phyloP scores from a whole-genome alignment of 37 sponge, comb jelly and placozoan genomes.

The Tethya wilhelma region DNA sequence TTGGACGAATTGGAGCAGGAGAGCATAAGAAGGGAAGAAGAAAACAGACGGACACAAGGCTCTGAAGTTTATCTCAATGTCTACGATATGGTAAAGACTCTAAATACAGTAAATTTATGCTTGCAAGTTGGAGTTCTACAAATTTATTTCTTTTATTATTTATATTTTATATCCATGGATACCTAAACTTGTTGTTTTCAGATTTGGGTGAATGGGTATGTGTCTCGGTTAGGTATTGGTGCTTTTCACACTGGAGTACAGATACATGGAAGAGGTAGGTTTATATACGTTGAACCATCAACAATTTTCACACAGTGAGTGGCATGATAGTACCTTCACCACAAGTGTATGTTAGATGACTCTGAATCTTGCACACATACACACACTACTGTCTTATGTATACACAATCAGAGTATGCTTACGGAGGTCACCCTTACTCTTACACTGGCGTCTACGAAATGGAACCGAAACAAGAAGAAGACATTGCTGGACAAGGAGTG shows the following conservation, averaged over 20 bases:
- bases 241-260: constrained; percentile 59
- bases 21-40: background rate
- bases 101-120: background rate
- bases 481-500: constrained; percentile 14
- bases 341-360: too few relatives aligned
- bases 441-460: constrained; percentile 58
- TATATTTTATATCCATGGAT: background rate
- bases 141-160: background rate
- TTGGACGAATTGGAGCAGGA: constrained; percentile 7
- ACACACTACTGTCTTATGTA: too few relatives aligned
- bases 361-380: too few relatives aligned
- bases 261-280: constrained; percentile 45
- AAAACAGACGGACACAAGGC: background rate
- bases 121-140: too few relatives aligned
- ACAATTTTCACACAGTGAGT: too few relatives aligned
- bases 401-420: constrained; percentile 67
- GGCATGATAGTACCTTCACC: too few relatives aligned
- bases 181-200: background rate
- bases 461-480: constrained; percentile 28
- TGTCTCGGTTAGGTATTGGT: constrained; percentile 42
- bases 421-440: constrained; percentile 53
- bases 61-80: constrained; percentile 39
- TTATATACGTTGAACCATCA: too few relatives aligned
- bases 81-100: constrained; percentile 45
- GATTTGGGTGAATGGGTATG: constrained; percentile 24